Evolutionary conservation across 53 echinoderm and acorn worm genomes (phyloP), one percentile per base, ranked within the genome.

Genomic region (Luidia sarsii): DNA sequence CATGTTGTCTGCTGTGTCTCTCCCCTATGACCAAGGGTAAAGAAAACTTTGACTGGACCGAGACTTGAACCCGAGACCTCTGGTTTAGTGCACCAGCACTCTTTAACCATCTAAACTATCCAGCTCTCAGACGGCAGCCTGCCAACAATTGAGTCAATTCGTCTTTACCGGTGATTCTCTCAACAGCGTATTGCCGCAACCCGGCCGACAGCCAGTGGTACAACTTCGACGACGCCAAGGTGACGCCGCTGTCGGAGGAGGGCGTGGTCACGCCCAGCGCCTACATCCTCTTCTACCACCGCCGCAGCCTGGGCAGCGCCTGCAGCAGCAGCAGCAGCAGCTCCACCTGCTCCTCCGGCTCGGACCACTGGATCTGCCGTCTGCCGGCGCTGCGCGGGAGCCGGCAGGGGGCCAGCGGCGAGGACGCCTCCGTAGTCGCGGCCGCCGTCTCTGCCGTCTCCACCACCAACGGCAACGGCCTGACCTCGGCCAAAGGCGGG

Each of bases 201-300:
- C 85, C 94, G 23, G 86, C 89, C 37, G 94, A 99, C 62, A 89
- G 73, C 69, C 82, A 87, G 80, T 99, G 99, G 99, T 99, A 99
- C 71, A 87, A 87, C 82, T 99, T 93, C 73, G 99, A 94, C 29
- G 99, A 99, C 39, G 74, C 99, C 66, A 94, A 99, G 41, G 89
- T 99, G 31, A 71, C 82, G 0, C 53, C 82, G 0, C 64, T 89
- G 11, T 32, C 82, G 0, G 99, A 94, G 55, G 87, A 94, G 11
- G 25, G 65, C 33, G 51, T 99, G 16, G 71, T 82, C 16, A 89
- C 82, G 43, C 88, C 80, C 57, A 77, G 48, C 24, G 99, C 99
- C 8, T 99, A 99, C 85, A 87, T 99, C 20, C 83, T 99, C n/a
- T 94, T 99, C 75, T 99, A 99, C 57, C 99, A 89, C 20, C 86